Evolutionary conservation across 53 echinoderm and acorn worm species (phyloP), one percentile per base, ranked within the genome.

Genomic region (Luidia sarsii): DNA sequence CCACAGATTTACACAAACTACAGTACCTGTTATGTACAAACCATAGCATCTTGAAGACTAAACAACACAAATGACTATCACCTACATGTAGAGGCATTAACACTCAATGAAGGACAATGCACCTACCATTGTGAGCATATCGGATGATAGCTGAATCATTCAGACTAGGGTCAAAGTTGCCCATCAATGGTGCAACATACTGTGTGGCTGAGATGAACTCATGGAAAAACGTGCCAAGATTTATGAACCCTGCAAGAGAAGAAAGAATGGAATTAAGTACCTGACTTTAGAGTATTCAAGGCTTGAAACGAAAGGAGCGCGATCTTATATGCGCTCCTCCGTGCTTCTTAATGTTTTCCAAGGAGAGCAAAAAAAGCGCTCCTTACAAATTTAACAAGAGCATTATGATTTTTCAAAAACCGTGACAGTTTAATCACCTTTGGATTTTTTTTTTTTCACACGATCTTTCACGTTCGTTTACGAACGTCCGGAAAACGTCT

Each of bases 171-270:
- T 95, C 89, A 87, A 95, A 95, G 87, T 92, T 95, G 23, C 92
- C 95, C 95, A 95, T 95, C 70, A 95, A 51, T 27, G 95, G 95
- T 22, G 95, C 95, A 15, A 95, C 85, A 79, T 95, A 95, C 70
- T 95, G 95, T 10, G 92, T 92, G 20, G 84, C 87, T 43, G 95
- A 80, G 45, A 95, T 75, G 56, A 80, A 90, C 50, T 95, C 87
- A 79, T 95, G 95, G 22, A 90, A 72, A 75, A 82, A 83, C 27
- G 95, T 79, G 34, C 95, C 92, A 4, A 95, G 57, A 32, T 92
- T 92, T 28, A 95, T 39, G 45, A 95, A 95, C 25, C 95, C 95
- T 95, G 84, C 10, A 70, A 55, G 0, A 67, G 28, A 59, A 75
- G 35, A 20, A 52, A 15, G n/a, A 7, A 45, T 9, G 7, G 7